Evolutionary conservation across 2,888 invertebrate species (phyloP), one percentile per base, ranked within the genome.

Genomic region (Enchytraeus crypticus): DNA sequence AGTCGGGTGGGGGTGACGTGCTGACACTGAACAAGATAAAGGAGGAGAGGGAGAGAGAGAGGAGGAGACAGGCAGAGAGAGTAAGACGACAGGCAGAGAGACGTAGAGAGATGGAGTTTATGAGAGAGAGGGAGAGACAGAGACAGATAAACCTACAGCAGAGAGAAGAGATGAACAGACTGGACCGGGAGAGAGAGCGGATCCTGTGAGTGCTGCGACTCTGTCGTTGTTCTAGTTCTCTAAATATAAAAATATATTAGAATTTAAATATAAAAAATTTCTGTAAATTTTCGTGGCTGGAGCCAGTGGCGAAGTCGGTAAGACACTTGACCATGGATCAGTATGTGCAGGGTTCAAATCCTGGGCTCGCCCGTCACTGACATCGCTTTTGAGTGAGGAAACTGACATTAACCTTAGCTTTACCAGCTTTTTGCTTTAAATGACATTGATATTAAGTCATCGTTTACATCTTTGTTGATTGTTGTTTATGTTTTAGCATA

Each of bases 131-230:
- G 38, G 83, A 89, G 56, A 83, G 90, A 34, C 86, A 89, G 66
- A 66, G 71, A 30, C 71, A 74, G 33, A 69, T 76, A 4, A 90
- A 92, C 74, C 89, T 91, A 75, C 84, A 89, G 3, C 89, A 92
- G 76, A 85, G 89, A 3, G 88, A 88, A 74, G 92, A 93, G 80
- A 88, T 90, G 43, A 84, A 87, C 51, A 85, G 89, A 57, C 64
- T 77, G 56, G 75, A 77, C 60, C 63, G 74, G 30, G 78, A 80
- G 61, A 68, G 69, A n/a, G 76, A 78, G 61, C 71, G 65, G 66
- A 33, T 61, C 11, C 33, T 53, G 60, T 57, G n/a, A 3, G 55
- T 47, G 3, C 14, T 21, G 21, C 38, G 27, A 55, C n/a, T 21
- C 18, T 14, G 43, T 55, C 34, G 27, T 49, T 14, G 5, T 27